Conservation (phyloP, 2,113 vertebrate genomes). For the Apteryx mantelli region DNA sequence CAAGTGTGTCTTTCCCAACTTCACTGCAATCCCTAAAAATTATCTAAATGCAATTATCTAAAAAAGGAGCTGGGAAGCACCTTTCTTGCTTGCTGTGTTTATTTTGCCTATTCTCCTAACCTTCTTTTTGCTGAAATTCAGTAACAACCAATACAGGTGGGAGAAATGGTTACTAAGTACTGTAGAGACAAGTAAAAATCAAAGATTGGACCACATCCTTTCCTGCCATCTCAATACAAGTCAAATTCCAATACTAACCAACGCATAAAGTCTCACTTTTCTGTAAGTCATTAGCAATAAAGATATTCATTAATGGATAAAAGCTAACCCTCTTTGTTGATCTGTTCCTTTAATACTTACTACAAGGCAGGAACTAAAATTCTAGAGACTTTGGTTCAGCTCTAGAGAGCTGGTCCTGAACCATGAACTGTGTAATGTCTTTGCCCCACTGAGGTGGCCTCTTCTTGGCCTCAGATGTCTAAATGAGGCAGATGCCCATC, state of each 20-base stretch:
- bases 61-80: not conserved
- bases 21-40: not conserved
- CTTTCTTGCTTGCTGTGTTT: not conserved
- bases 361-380: not conserved
- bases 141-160: not conserved
- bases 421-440: rapidly evolving
- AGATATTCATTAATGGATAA: not conserved
- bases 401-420: no score
- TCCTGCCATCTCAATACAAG: not conserved
- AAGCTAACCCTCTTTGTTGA: not conserved
- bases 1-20: not conserved
- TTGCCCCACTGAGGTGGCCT: rapidly evolving
- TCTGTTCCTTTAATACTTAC: not conserved
- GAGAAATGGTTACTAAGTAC: not conserved
- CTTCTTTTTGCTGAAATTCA: not conserved
- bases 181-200: not conserved
- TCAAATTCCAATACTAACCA: not conserved
- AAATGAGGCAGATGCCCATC: not conserved
- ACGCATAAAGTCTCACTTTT: not conserved
- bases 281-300: rapidly evolving
- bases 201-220: not conserved
- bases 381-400: not conserved
- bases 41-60: not conserved
- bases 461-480: not conserved
- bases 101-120: not conserved